Conservation (phyloP, 2,113 vertebrate species). For the Anolis sagrei region DNA sequence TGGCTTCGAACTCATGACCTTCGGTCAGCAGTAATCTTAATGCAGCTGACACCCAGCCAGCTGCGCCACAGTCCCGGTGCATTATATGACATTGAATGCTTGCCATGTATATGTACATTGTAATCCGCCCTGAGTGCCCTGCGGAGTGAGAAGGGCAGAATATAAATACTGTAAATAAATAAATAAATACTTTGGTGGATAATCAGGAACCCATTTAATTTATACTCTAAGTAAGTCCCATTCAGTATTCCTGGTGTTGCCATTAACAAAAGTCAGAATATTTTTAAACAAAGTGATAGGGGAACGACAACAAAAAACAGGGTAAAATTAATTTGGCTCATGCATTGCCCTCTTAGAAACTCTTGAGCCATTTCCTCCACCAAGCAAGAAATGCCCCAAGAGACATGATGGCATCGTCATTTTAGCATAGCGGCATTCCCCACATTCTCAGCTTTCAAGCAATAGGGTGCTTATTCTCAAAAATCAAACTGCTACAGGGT, state of each 20-base stretch:
- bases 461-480: conserved; percentile 47
- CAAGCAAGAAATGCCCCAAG: background rate
- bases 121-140: too few species aligned
- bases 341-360: conserved; percentile 15
- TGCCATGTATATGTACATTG: too few species aligned
- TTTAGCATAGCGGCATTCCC: background rate
- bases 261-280: background rate
- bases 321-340: background rate
- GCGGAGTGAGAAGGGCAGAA: too few species aligned
- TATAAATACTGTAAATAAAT: too few species aligned
- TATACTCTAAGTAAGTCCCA: background rate
- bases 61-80: too few species aligned
- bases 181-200: too few species aligned
- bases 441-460: background rate
- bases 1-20: too few species aligned
- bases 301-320: too few species aligned
- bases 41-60: too few species aligned
- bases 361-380: background rate
- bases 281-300: background rate
- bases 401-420: background rate
- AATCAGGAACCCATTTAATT: too few species aligned
- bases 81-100: too few species aligned
- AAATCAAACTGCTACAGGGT: conserved; percentile 29
- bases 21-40: too few species aligned
- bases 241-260: background rate